Evolutionary conservation across 1,140 invertebrate species (phyloP).

Genomic region (Hylaeus anthracinus): DNA sequence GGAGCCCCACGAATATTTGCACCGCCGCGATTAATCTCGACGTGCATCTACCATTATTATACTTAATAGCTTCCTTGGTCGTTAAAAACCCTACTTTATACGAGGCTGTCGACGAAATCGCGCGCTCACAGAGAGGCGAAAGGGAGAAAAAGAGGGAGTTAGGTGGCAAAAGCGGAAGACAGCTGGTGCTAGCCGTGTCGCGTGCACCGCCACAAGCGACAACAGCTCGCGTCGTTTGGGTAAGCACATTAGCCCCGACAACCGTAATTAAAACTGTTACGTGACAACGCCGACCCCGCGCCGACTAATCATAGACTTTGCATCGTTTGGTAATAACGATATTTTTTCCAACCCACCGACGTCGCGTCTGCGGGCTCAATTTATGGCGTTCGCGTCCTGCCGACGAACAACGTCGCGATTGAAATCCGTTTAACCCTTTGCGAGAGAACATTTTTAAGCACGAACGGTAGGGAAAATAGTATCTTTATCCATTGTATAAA

Average conservation of each 20-base stretch:
- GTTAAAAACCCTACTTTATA: slow-evolving; percentile 29
- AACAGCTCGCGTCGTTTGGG: slow-evolving; percentile 60
- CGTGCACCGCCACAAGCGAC: slow-evolving; percentile 56
- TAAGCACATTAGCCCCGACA: slow-evolving; percentile 64
- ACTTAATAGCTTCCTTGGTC: slow-evolving; percentile 5
- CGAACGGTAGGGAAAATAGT: too few relatives aligned
- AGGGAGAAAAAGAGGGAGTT: slow-evolving; percentile 9
- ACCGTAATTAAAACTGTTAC: slow-evolving; percentile 67
- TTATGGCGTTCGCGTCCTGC: slow-evolving; percentile 5
- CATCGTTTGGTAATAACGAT: slow-evolving; percentile 44
- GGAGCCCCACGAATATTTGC: background rate
- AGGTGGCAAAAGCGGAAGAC: slow-evolving; percentile 50
- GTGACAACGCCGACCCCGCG: slow-evolving; percentile 44
- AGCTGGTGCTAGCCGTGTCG: slow-evolving; percentile 57
- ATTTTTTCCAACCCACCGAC: slow-evolving; percentile 31
- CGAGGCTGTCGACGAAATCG: slow-evolving; percentile 18
- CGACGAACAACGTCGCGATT: background rate
- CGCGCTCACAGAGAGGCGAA: background rate
- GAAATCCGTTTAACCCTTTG: background rate
- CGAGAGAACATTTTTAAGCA: too few relatives aligned
- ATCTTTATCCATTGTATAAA: too few relatives aligned
- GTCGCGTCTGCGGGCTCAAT: slow-evolving; percentile 17
- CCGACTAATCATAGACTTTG: slow-evolving; percentile 18
- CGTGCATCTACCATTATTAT: slow-evolving; percentile 2
- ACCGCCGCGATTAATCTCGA: slow-evolving; percentile 14